A percentile compares a stretch with the other conserved stretches of the same genome.
phyloP scores from a whole-genome alignment of 1,140 invertebrate species.

The Pseudomyrmex flavicornis region DNA sequence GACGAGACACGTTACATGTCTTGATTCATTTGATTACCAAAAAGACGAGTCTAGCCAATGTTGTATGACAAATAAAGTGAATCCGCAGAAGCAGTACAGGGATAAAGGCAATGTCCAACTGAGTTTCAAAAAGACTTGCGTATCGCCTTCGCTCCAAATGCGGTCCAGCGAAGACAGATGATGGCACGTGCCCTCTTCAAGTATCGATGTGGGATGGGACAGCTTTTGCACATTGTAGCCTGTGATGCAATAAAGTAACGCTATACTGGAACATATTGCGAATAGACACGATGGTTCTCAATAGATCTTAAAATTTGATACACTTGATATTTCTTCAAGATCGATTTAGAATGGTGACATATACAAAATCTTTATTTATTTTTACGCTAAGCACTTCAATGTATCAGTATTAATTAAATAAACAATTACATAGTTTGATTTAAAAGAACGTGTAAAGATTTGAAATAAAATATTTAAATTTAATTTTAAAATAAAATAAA shows the following conservation, averaged over 20 bases:
- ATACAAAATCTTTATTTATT: background rate
- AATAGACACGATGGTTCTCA: slow-evolving; percentile 75
- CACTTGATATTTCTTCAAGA: background rate
- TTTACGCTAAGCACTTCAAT: background rate
- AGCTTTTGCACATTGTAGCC: slow-evolving; percentile 70
- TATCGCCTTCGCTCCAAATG: slow-evolving; percentile 77
- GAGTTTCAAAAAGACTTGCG: slow-evolving; percentile 62
- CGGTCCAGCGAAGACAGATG: slow-evolving; percentile 82
- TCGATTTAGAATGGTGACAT: background rate
- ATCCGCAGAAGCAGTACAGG: background rate
- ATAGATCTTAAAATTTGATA: slow-evolving; percentile 11
- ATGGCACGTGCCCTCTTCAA: slow-evolving; percentile 82
- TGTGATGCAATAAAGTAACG: slow-evolving; percentile 74
- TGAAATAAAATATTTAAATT: too few species aligned
- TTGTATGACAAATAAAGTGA: background rate
- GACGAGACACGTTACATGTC: background rate
- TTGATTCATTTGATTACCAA: background rate
- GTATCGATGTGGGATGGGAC: slow-evolving; percentile 70
- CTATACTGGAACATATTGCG: slow-evolving; percentile 62
- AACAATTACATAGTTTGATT: too few species aligned
- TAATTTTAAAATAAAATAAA: too few species aligned
- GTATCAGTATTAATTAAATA: too few species aligned
- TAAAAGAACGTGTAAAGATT: too few species aligned
- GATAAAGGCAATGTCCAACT: background rate
- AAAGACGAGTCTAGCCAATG: background rate